Base-by-base conservation (phyloP, 2,797 vertebrate species). In the Halcyon chelicuti region DNA sequence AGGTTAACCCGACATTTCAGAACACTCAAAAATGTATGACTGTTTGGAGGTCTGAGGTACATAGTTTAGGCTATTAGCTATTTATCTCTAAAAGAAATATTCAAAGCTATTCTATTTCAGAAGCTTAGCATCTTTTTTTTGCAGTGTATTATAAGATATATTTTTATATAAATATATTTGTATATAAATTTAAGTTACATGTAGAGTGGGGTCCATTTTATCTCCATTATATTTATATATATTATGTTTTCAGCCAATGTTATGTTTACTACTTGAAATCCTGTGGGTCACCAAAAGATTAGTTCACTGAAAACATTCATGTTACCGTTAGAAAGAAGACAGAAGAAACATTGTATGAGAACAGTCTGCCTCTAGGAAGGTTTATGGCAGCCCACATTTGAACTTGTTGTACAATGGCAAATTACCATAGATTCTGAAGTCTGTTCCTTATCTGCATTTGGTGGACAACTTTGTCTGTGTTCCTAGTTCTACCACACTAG, bases 1-100 rank as follows among this genome's bases (percentile, higher is more conserved):
- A 92, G 29, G 8, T 90, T 96, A 92, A 91, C 25, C 70, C 92
- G 95, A 85, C 54, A 79, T 72, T 85, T 62, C 72, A 72, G 82
- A 94, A 68, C 33, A 52, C 40, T 71, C 15, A 31, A 92, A 93
- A 91, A 73, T 62, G 3, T 31, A 73, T 62, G 35, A 37, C 9
- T 88, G 6, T 60, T 90, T 91, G 33, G 25, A 93, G 35, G 28
- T 58, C 62, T 82, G 51, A 78, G 62, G 33, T 70, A 55, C 22
- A 60, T 14, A 52, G 29, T 40, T 86, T 40, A 78, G 33, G 4
- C 12, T 75, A 72, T 72, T 86, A 75, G 6, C 21, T n/a, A 83
- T 72, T 89, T 82, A 25, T 80, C 29, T 66, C 65, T 55, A 35
- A 60, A 78, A 74, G 2, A 86, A 84, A 62, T 86, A 71, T 40